phyloP scores from a whole-genome alignment of 1,140 invertebrate genomes.

The Lanistes nyassanus region DNA sequence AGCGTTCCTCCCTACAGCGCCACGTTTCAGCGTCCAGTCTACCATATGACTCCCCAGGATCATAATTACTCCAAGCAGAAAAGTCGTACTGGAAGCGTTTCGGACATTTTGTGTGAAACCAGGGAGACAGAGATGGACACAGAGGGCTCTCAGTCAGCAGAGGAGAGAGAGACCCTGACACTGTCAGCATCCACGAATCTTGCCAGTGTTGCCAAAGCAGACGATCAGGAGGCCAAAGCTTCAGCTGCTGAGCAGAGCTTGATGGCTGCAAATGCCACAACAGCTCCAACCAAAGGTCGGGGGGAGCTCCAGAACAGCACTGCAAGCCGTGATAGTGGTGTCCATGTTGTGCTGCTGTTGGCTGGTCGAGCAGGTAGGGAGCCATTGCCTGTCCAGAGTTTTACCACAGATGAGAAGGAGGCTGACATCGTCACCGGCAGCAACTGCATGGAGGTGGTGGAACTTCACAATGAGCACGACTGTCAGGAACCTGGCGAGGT shows the following conservation, averaged over 20 bases:
- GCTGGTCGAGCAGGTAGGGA: background rate
- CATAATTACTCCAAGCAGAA: conserved; percentile 63
- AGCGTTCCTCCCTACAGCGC: conserved; percentile 30
- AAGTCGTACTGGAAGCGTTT: conserved; percentile 29
- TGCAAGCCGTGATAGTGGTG: background rate
- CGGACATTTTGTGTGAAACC: conserved; percentile 9
- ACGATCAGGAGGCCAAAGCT: background rate
- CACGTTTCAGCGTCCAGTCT: conserved; percentile 29
- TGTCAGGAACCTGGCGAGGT: conserved; percentile 10
- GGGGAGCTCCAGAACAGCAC: background rate
- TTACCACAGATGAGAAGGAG: background rate
- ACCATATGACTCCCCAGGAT: conserved; percentile 50
- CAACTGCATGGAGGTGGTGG: conserved; percentile 28
- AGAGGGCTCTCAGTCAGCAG: conserved; percentile 15
- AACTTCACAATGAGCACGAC: conserved; percentile 16
- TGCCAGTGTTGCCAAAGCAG: too few species aligned
- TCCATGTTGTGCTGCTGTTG: background rate
- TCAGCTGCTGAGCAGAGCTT: background rate
- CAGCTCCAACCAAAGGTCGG: background rate
- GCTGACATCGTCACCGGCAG: background rate
- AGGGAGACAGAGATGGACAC: conserved; percentile 7
- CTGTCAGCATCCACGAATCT: too few species aligned
- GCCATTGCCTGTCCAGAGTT: background rate
- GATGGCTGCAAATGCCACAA: background rate
- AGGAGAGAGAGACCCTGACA: conserved; percentile 20